Percentiles rank a stretch among this genome's conserved stretches.
Conservation (phyloP, 1,140 invertebrate genomes). For the Heliconius hermathena region DNA sequence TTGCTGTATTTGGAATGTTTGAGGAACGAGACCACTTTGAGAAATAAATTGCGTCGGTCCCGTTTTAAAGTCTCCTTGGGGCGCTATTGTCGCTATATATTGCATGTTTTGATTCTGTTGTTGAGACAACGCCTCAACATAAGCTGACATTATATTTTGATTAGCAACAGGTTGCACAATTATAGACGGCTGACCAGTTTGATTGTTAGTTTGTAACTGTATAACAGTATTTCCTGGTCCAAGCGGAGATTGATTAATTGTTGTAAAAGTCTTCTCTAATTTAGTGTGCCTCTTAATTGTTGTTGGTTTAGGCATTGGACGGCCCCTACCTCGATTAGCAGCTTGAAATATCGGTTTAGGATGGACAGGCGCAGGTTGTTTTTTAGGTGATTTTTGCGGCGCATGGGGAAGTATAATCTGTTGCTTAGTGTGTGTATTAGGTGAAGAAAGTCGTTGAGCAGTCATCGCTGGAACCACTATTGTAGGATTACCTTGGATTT, state of each 20-base stretch:
- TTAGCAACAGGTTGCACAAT: conserved; percentile 86
- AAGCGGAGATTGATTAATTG: conserved; percentile 71
- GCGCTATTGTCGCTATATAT: conserved; percentile 86
- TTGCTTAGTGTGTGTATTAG: conserved; percentile 75
- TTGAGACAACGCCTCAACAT: conserved; percentile 86
- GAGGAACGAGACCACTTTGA: conserved; percentile 83
- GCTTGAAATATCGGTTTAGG: conserved; percentile 80
- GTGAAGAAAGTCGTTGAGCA: conserved; percentile 72
- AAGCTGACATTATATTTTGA: conserved; percentile 86
- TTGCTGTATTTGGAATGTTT: conserved; percentile 84
- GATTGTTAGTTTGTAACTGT: conserved; percentile 77
- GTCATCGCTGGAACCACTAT: conserved; percentile 78
- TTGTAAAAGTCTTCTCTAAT: conserved; percentile 75
- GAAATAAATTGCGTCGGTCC: conserved; percentile 82
- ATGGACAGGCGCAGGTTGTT: conserved; percentile 74
- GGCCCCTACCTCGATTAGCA: conserved; percentile 68
- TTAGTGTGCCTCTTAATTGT: conserved; percentile 76
- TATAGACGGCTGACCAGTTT: conserved; percentile 82
- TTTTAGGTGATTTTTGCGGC: conserved; percentile 78
- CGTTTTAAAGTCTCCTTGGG: conserved; percentile 82
- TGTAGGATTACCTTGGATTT: conserved; percentile 76
- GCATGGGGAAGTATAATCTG: conserved; percentile 73
- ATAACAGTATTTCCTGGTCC: conserved; percentile 75
- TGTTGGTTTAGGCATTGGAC: conserved; percentile 74
- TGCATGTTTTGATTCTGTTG: conserved; percentile 87